phyloP scores from a whole-genome alignment of 2,797 vertebrate species.

The Anguilla anguilla region DNA sequence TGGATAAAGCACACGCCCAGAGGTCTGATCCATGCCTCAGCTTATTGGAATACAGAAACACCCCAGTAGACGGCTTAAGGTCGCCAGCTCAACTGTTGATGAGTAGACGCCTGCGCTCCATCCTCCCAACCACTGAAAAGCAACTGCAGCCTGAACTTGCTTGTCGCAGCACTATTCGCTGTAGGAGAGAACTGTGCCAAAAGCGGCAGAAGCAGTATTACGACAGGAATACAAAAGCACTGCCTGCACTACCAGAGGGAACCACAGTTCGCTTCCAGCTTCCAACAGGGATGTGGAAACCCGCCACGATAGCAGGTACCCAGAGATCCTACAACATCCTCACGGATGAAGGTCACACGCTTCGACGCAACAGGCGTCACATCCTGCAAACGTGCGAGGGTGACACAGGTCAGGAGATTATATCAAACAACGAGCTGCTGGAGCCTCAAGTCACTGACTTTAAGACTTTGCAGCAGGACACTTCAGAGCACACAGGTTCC shows the following conservation, averaged over 20 bases:
- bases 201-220: not conserved
- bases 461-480: too few relatives aligned
- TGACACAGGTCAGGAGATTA: too few relatives aligned
- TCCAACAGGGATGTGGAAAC: conserved; percentile 14
- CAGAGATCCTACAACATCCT: conserved; percentile 22
- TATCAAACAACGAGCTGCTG: too few relatives aligned
- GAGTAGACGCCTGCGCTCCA: conserved; percentile 20
- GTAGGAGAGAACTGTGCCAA: conserved; percentile 28
- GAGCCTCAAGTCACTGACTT: too few relatives aligned
- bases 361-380: conserved; percentile 10
- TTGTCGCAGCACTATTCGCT: not conserved
- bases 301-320: conserved; percentile 8
- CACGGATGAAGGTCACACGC: not conserved
- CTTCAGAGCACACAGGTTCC: too few relatives aligned
- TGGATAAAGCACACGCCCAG: conserved; percentile 6
- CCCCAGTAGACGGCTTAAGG: conserved; percentile 22
- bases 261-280: not conserved
- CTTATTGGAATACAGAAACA: conserved; percentile 30
- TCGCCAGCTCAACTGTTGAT: conserved; percentile 30
- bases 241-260: not conserved
- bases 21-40: conserved; percentile 13
- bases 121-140: conserved; percentile 17
- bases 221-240: not conserved
- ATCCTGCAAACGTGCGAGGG: not conserved
- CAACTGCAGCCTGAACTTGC: conserved; percentile 27